phyloP scores from a whole-genome alignment of 1,140 invertebrate genomes.

The Pantala flavescens region DNA sequence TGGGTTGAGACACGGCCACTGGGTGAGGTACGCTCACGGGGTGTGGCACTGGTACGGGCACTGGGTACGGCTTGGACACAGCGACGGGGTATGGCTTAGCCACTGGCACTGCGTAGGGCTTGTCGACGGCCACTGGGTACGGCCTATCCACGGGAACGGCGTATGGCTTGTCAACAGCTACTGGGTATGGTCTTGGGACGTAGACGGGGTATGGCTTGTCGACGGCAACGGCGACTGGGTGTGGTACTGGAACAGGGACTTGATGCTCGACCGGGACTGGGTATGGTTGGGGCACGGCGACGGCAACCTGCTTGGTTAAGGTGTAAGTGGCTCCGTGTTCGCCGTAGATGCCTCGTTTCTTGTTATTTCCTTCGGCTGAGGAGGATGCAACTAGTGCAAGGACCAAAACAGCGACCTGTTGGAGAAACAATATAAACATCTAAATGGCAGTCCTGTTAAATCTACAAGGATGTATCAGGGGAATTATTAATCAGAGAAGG shows the following conservation, averaged over 20 bases:
- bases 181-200: neutral
- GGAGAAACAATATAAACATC: no score
- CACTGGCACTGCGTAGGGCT: slow-evolving; percentile 33
- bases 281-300: slow-evolving; percentile 34
- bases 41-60: slow-evolving; percentile 6
- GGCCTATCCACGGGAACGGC: slow-evolving; percentile 31
- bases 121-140: slow-evolving; percentile 28
- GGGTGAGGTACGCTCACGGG: neutral
- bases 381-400: neutral
- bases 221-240: neutral
- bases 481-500: no score
- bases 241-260: neutral
- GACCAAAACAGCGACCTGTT: neutral
- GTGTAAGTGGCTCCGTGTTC: slow-evolving; percentile 30
- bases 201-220: slow-evolving; percentile 1
- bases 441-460: no score
- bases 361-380: neutral
- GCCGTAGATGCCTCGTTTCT: neutral
- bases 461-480: no score
- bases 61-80: neutral
- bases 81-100: slow-evolving; percentile 8
- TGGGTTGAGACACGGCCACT: neutral
- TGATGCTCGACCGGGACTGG: slow-evolving; percentile 30
- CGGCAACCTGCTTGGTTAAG: slow-evolving; percentile 21
- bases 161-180: slow-evolving; percentile 25